Evolutionary conservation across 2,888 invertebrate genomes (phyloP).

Genomic region (Drosophila setosimentum): DNA sequence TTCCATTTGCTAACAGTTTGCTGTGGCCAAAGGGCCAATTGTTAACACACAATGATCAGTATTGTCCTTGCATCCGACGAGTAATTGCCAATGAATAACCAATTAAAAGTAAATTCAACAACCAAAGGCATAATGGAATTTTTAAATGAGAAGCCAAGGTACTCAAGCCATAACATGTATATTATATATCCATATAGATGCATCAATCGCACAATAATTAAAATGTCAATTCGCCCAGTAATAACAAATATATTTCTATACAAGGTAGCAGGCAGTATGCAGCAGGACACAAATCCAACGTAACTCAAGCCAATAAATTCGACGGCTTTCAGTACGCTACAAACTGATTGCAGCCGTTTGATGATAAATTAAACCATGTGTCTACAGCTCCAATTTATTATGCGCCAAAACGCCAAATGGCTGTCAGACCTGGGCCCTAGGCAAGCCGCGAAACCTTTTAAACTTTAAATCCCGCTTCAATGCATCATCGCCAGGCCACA

Average conservation of each 20-base stretch:
- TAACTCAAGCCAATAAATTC: slow-evolving; percentile 74
- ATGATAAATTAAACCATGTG: slow-evolving; percentile 78
- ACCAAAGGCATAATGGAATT: slow-evolving; percentile 58
- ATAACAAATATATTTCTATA: slow-evolving; percentile 21
- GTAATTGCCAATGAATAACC: slow-evolving; percentile 68
- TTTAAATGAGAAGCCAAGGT: slow-evolving; percentile 25
- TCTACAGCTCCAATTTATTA: slow-evolving; percentile 78
- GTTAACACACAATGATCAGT: slow-evolving; percentile 26
- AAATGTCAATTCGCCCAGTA: slow-evolving; percentile 38
- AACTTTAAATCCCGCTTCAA: slow-evolving; percentile 79
- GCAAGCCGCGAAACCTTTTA: slow-evolving; percentile 76
- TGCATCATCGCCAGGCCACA: slow-evolving; percentile 69
- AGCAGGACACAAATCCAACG: slow-evolving; percentile 45
- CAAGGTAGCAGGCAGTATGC: not conserved
- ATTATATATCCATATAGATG: not conserved
- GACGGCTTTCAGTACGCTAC: slow-evolving; percentile 55
- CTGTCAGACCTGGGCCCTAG: slow-evolving; percentile 62
- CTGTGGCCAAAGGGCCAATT: slow-evolving; percentile 2
- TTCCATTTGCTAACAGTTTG: slow-evolving; percentile 20
- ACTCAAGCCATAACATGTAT: not conserved
- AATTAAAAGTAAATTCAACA: slow-evolving; percentile 61
- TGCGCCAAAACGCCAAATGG: slow-evolving; percentile 79
- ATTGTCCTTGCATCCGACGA: slow-evolving; percentile 21
- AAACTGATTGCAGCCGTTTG: slow-evolving; percentile 71
- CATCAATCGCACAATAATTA: slow-evolving; percentile 48